Conservation (phyloP, 2,888 invertebrate species). For the Anagyrus pseudococci region DNA sequence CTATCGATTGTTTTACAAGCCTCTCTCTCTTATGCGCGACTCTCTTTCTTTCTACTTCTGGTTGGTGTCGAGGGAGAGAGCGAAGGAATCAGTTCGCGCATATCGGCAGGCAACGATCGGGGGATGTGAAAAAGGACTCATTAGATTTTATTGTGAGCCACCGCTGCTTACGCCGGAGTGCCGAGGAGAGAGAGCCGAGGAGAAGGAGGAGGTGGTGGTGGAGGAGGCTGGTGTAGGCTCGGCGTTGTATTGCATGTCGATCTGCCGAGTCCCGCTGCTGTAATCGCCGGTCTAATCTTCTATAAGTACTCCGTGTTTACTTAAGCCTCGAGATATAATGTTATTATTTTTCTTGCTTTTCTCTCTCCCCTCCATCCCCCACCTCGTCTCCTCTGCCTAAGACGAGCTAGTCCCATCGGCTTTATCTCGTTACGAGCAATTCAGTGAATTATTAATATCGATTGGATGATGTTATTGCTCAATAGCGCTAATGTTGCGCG, state of each 20-base stretch:
- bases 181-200: not conserved
- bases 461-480: no score
- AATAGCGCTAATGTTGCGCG: no score
- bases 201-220: not conserved
- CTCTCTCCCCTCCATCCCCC: no score
- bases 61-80: not conserved
- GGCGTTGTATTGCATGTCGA: slow-evolving; percentile 1
- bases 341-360: slow-evolving; percentile 11
- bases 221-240: no score
- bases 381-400: no score
- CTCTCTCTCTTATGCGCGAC: no score
- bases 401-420: no score
- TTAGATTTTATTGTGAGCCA: slow-evolving; percentile 35
- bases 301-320: slow-evolving; percentile 17
- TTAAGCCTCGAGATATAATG: slow-evolving; percentile 4
- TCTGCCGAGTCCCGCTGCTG: slow-evolving; percentile 11
- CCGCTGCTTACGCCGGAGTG: no score
- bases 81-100: slow-evolving; percentile 6
- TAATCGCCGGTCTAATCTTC: slow-evolving; percentile 22
- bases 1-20: no score
- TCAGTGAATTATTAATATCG: no score
- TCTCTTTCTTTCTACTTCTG: no score
- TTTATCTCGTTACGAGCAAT: no score
- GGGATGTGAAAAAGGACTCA: slow-evolving; percentile 22
- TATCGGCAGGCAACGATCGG: not conserved